Conservation (phyloP, 1,140 invertebrate genomes). For the Temnothorax longispinosus region DNA sequence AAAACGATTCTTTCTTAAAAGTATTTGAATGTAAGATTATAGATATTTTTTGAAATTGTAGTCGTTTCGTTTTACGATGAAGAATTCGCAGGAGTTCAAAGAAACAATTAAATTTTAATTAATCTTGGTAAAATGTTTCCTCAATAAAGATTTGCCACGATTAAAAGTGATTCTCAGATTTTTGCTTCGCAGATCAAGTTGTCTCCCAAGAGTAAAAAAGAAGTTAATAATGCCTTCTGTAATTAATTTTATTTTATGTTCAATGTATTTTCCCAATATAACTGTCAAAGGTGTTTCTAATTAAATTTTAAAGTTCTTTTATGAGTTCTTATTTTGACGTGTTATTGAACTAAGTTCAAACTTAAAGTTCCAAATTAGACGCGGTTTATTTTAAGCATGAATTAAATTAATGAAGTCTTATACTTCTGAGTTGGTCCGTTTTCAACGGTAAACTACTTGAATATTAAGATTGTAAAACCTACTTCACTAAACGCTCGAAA, state of each 20-base stretch:
- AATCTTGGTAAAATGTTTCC: not conserved
- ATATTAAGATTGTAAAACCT: conserved; percentile 20
- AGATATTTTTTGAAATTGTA: not conserved
- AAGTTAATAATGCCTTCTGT: conserved; percentile 16
- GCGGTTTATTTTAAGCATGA: not conserved
- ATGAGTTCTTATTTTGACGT: not conserved
- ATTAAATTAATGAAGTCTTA: not conserved
- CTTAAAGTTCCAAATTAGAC: conserved; percentile 19
- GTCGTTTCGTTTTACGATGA: not conserved
- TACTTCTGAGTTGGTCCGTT: not conserved
- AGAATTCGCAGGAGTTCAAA: not conserved
- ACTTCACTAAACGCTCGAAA: conserved; percentile 1
- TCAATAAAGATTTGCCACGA: not conserved
- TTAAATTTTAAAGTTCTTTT: not conserved
- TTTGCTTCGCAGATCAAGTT: not conserved
- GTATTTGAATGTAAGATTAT: not conserved
- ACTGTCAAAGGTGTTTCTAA: conserved; percentile 13
- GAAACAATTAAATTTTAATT: conserved; percentile 47
- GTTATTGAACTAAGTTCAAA: not conserved
- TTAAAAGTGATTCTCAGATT: conserved; percentile 16
- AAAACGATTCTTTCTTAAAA: not conserved
- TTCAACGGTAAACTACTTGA: conserved; percentile 1
- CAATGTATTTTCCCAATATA: not conserved
- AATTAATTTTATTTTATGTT: conserved; percentile 42
- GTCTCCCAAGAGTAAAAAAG: not conserved